These are phyloP conservation scores for Diplolepis rosae DNA, from an alignment of 2,888 invertebrate genomes.

Conservation along the genomic window DNA sequence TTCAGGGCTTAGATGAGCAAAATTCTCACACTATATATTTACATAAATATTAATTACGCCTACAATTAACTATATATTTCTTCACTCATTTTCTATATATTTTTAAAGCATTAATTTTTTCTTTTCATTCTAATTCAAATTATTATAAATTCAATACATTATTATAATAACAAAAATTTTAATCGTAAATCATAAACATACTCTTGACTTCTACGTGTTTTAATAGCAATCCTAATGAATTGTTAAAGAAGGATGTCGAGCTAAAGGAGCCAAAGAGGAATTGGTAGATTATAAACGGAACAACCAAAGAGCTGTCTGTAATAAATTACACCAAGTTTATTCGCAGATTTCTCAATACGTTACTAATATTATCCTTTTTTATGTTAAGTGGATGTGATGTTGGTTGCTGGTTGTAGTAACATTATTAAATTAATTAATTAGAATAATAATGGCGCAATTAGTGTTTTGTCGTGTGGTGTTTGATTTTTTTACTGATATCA, in stretches of 20 bases:
- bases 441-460: slow-evolving; percentile 54
- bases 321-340: slow-evolving; percentile 71
- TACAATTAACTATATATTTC: too few relatives aligned
- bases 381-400: slow-evolving; percentile 65
- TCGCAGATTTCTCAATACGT: slow-evolving; percentile 64
- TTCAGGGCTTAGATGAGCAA: too few relatives aligned
- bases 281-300: slow-evolving; percentile 57
- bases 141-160: too few relatives aligned
- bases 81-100: too few relatives aligned
- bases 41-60: too few relatives aligned
- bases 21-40: too few relatives aligned
- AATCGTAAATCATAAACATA: too few relatives aligned
- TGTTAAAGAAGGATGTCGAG: neutral
- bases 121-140: too few relatives aligned
- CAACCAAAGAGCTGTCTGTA: slow-evolving; percentile 62
- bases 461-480: slow-evolving; percentile 53
- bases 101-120: too few relatives aligned
- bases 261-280: slow-evolving; percentile 37
- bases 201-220: too few relatives aligned
- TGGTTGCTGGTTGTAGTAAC: slow-evolving; percentile 67
- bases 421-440: slow-evolving; percentile 52
- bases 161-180: too few relatives aligned
- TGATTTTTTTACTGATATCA: slow-evolving; percentile 49
- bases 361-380: slow-evolving; percentile 62
- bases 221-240: too few relatives aligned